Evolutionary conservation across 2,797 vertebrate genomes (phyloP).

Genomic region (Diglossa cyanea): DNA sequence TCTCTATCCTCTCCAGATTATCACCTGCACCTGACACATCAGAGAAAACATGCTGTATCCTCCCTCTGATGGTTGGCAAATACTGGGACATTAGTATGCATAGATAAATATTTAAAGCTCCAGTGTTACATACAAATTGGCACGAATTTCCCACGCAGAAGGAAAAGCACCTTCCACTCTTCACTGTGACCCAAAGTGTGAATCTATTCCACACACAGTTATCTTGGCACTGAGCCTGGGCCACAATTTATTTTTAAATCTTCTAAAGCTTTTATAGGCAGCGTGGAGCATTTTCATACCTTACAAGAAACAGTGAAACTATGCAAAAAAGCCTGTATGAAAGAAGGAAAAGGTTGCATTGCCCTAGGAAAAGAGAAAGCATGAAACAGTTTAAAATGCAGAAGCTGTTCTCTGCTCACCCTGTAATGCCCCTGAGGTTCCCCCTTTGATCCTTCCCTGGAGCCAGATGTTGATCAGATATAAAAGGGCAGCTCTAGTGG

Average conservation of each 20-base stretch:
- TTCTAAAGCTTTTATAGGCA: neutral
- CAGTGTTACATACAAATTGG: neutral
- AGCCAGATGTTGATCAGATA: neutral
- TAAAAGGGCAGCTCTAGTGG: neutral
- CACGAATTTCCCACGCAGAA: neutral
- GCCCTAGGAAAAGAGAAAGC: neutral
- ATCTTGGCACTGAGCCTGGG: neutral
- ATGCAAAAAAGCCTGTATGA: neutral
- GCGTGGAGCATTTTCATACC: neutral
- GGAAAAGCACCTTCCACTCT: neutral
- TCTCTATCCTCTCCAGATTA: neutral
- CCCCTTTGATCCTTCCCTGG: neutral
- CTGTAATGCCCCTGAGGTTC: neutral
- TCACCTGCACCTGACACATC: neutral
- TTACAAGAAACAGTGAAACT: neutral
- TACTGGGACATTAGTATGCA: neutral
- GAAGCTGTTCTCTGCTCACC: neutral
- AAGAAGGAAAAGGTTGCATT: neutral
- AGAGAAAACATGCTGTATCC: neutral
- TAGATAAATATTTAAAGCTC: neutral
- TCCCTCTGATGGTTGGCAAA: neutral
- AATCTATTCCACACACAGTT: neutral
- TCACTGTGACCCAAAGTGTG: neutral
- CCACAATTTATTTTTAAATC: constrained; percentile 7
- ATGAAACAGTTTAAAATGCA: neutral